Conservation (phyloP, 2,797 vertebrate species). For the Paratrypauchen microcephalus region DNA sequence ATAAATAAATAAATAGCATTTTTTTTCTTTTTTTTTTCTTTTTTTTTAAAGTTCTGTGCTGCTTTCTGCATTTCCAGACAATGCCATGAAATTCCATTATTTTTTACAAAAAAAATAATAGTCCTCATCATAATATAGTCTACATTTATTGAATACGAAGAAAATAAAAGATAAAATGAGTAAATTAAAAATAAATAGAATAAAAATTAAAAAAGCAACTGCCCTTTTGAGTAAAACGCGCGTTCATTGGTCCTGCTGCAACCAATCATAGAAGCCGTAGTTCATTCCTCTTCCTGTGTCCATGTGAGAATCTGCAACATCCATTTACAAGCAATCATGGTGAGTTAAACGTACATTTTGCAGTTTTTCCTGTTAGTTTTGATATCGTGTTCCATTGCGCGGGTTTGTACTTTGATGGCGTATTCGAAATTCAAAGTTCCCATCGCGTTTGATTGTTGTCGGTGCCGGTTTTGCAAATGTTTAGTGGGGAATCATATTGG, state of each 20-base stretch:
- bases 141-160: too few relatives aligned
- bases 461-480: background rate
- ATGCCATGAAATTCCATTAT: too few relatives aligned
- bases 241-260: slow-evolving; percentile 43
- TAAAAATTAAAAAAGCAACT: too few relatives aligned
- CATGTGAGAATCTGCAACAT: slow-evolving; percentile 45
- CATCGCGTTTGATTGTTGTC: background rate
- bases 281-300: background rate
- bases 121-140: too few relatives aligned
- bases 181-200: too few relatives aligned
- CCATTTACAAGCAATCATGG: slow-evolving; percentile 50
- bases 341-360: slow-evolving; percentile 30
- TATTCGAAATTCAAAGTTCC: background rate
- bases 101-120: too few relatives aligned
- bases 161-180: too few relatives aligned
- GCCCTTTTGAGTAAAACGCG: slow-evolving; percentile 26
- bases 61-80: too few relatives aligned
- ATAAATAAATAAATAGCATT: too few relatives aligned
- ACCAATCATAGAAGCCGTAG: slow-evolving; percentile 50
- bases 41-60: too few relatives aligned
- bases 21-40: too few relatives aligned
- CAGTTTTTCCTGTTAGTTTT: background rate
- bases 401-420: background rate
- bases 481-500: background rate
- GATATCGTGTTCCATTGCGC: background rate